Conservation (phyloP, 2,888 invertebrate genomes). For the Lithophane socia region DNA sequence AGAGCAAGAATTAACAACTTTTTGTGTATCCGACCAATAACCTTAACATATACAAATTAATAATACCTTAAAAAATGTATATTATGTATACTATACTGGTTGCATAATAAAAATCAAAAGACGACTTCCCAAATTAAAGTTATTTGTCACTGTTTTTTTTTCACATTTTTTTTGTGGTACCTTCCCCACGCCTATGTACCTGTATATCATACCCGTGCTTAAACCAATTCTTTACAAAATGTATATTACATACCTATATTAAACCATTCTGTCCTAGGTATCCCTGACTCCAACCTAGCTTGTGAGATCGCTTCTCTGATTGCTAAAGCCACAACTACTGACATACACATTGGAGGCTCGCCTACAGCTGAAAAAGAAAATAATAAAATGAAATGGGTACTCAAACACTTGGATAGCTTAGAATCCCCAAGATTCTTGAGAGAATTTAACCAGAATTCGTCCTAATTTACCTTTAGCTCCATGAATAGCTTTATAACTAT, state of each 20-base stretch:
- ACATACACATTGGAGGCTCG: conserved; percentile 82
- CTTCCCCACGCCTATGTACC: no score
- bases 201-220: background rate
- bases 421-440: no score
- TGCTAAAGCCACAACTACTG: conserved; percentile 85
- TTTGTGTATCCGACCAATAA: no score
- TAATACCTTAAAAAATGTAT: no score
- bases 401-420: background rate
- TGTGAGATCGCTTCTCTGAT: conserved; percentile 90
- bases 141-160: no score
- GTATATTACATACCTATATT: conserved; percentile 27
- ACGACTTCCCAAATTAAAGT: no score
- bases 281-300: conserved; percentile 84
- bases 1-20: no score
- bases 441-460: background rate
- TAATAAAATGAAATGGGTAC: background rate
- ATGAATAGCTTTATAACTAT: conserved; percentile 39
- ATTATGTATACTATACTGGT: no score
- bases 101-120: no score
- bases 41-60: no score
- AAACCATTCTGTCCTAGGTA: conserved; percentile 37
- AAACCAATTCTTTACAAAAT: background rate
- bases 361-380: conserved; percentile 74
- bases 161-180: no score
- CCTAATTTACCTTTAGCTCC: conserved; percentile 41